Percentiles rank a stretch among this genome's conserved stretches.
Evolutionary conservation across 2,797 vertebrate species (phyloP).

Genomic region (Cyprinella venusta): DNA sequence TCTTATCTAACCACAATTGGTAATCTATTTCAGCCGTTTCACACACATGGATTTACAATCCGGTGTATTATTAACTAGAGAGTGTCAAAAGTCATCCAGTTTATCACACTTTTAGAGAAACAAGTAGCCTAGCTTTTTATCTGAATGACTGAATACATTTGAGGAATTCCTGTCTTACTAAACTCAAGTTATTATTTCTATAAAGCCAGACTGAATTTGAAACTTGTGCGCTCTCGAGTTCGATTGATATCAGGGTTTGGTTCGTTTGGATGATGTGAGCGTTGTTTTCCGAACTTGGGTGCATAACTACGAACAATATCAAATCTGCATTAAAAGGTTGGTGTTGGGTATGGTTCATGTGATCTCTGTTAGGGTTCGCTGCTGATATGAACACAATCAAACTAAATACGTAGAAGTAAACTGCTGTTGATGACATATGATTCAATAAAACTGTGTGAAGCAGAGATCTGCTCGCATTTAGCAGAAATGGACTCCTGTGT

Average conservation of each 20-base stretch:
- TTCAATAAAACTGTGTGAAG: too few species aligned
- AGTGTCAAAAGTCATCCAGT: neutral
- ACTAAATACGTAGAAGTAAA: too few species aligned
- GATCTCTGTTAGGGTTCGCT: too few species aligned
- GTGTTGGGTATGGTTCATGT: too few species aligned
- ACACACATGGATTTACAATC: neutral
- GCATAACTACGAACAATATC: too few species aligned
- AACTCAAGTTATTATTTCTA: neutral
- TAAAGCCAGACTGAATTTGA: neutral
- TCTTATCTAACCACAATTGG: neutral
- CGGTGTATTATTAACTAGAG: neutral
- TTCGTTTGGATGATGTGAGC: neutral
- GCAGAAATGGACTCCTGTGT: too few species aligned
- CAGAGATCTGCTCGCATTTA: too few species aligned
- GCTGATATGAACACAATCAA: too few species aligned
- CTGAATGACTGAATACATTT: neutral
- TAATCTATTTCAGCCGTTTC: neutral
- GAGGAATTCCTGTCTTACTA: neutral
- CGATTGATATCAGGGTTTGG: neutral
- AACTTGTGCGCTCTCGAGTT: neutral
- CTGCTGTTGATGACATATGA: too few species aligned
- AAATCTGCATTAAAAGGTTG: too few species aligned
- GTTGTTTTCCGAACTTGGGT: neutral
- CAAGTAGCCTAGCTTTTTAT: neutral
- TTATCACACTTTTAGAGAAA: neutral